Conservation (phyloP, 2,797 vertebrate species). For the Hydrolagus colliei region DNA sequence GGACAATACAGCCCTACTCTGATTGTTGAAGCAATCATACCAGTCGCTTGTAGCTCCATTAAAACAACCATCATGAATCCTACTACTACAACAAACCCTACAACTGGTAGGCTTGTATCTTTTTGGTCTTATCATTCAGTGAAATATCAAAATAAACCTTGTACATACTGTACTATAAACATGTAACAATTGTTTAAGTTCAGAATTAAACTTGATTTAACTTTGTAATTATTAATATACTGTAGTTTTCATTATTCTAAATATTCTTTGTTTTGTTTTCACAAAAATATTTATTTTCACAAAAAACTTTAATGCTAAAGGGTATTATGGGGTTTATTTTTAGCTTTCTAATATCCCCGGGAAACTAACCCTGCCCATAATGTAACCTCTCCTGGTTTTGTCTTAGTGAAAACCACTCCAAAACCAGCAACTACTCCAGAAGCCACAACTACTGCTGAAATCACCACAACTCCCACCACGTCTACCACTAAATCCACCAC, state of each 20-base stretch:
- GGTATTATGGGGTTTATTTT: background rate
- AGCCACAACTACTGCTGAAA: background rate
- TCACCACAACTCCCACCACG: too few species aligned
- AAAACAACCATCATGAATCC: slow-evolving; percentile 45
- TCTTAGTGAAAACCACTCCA: background rate
- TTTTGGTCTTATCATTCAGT: background rate
- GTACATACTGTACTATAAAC: background rate
- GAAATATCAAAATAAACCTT: background rate
- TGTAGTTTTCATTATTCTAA: too few species aligned
- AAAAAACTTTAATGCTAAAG: too few species aligned
- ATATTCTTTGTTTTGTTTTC: too few species aligned
- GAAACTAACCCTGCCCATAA: background rate
- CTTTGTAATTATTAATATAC: background rate
- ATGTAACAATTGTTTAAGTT: background rate
- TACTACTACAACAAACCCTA: slow-evolving; percentile 26
- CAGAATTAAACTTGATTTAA: background rate
- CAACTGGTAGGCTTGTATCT: background rate
- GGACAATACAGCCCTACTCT: slow-evolving; percentile 73
- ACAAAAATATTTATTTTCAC: too few species aligned
- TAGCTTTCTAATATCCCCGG: background rate
- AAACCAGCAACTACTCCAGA: too few species aligned
- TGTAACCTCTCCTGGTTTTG: background rate
- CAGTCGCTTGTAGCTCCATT: slow-evolving; percentile 57
- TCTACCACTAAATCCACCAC: background rate
- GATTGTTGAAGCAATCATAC: slow-evolving; percentile 73